Conservation (phyloP, 2,888 invertebrate genomes). For the Calameuta filiformis region DNA sequence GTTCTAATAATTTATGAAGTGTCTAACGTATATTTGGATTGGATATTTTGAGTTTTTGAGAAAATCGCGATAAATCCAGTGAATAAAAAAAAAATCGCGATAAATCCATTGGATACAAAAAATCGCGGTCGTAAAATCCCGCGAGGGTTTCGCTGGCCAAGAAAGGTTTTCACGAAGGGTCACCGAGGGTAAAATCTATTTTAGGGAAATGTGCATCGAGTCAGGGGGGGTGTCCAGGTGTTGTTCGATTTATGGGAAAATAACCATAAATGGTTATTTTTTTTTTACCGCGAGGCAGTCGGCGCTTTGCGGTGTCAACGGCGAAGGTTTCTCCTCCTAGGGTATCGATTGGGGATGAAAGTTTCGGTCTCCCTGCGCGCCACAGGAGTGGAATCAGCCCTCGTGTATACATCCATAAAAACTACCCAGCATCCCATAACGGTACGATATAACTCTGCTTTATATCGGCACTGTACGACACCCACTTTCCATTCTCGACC, state of each 20-base stretch:
- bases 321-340: neutral
- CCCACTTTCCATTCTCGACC: conserved; percentile 6
- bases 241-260: neutral
- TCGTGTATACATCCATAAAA: conserved; percentile 14
- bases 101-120: neutral
- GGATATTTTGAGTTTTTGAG: neutral
- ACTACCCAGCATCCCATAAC: conserved; percentile 20
- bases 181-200: neutral
- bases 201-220: neutral
- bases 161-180: neutral
- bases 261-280: neutral
- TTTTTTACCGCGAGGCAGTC: neutral
- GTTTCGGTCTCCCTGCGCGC: neutral
- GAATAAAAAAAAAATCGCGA: neutral
- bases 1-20: neutral
- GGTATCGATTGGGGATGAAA: neutral
- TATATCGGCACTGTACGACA: conserved; percentile 4
- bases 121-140: neutral
- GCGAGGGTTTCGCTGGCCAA: neutral
- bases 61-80: neutral
- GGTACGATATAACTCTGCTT: conserved; percentile 16
- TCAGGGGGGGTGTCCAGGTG: neutral
- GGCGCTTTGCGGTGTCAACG: neutral
- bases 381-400: neutral
- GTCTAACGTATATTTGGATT: neutral